Conservation (phyloP, 2,888 invertebrate genomes). For the Agonopterix subpropinquella region DNA sequence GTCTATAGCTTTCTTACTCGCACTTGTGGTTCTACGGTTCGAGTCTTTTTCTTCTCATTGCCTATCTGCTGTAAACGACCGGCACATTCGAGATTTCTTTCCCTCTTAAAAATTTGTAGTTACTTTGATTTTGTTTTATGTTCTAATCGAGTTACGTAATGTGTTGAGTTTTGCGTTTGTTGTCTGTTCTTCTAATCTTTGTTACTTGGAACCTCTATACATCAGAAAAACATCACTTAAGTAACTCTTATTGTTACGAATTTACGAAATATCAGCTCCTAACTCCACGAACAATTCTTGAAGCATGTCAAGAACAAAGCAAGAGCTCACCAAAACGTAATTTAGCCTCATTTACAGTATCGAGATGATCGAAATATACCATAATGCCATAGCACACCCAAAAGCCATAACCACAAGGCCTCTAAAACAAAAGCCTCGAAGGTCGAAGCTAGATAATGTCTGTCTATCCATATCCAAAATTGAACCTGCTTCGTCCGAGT, state of each 20-base stretch:
- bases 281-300: no score
- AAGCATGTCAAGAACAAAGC: no score
- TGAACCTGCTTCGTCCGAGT: constrained; percentile 28
- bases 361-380: no score
- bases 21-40: constrained; percentile 50
- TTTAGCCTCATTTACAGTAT: no score
- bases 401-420: constrained; percentile 1
- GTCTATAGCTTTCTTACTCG: constrained; percentile 31
- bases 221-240: no score
- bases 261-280: no score
- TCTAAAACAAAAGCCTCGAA: constrained; percentile 29
- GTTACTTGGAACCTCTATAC: no score
- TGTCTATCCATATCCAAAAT: constrained; percentile 48
- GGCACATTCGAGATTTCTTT: constrained; percentile 37
- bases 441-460: constrained; percentile 43
- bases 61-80: constrained; percentile 50
- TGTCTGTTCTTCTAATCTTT: no score
- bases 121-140: constrained; percentile 27
- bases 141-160: constrained; percentile 30
- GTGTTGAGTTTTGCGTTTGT: neutral
- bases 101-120: constrained; percentile 29
- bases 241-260: no score
- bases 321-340: no score
- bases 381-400: neutral
- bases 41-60: constrained; percentile 60